A percentile compares a stretch with the other conserved stretches of the same genome.
Evolutionary conservation across 2,113 vertebrate species (phyloP).

Genomic region (Marcusenius ussheri): DNA sequence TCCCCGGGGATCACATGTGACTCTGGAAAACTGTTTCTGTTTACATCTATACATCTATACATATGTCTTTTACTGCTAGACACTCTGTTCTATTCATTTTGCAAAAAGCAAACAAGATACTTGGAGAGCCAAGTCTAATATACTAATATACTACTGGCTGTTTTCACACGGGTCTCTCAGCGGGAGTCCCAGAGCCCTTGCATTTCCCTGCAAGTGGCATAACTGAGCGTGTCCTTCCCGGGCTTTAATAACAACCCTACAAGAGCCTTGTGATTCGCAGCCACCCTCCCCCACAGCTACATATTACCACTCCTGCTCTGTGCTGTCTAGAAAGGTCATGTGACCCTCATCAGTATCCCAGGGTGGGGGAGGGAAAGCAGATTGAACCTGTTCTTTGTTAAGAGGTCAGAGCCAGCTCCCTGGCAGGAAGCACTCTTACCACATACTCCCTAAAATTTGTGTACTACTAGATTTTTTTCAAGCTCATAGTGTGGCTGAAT

Average conservation of each 20-base stretch:
- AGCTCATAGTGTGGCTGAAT: not conserved
- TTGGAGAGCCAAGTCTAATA: not conserved
- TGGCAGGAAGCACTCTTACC: constrained; percentile 62
- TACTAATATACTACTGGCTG: not conserved
- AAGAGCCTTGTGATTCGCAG: constrained; percentile 46
- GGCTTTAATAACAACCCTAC: constrained; percentile 31
- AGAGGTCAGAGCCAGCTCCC: constrained; percentile 72
- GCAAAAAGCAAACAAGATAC: not conserved
- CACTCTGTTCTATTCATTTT: not conserved
- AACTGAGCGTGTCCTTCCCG: constrained; percentile 34
- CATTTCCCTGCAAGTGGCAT: constrained; percentile 31
- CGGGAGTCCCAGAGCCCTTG: constrained; percentile 24
- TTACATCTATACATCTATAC: not conserved
- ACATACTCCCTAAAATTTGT: constrained; percentile 53
- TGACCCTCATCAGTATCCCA: constrained; percentile 71
- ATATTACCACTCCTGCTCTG: constrained; percentile 45
- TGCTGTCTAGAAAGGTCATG: constrained; percentile 75
- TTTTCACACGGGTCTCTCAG: constrained; percentile 20
- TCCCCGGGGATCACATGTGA: not conserved
- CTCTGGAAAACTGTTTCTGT: not conserved
- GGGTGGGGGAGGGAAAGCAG: constrained; percentile 62
- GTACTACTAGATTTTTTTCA: constrained; percentile 27
- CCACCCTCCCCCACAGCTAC: constrained; percentile 9
- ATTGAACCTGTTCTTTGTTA: constrained; percentile 80
- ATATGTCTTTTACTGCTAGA: not conserved